phyloP scores from a whole-genome alignment of 2,888 invertebrate genomes.

The Adelognathus sp. region DNA sequence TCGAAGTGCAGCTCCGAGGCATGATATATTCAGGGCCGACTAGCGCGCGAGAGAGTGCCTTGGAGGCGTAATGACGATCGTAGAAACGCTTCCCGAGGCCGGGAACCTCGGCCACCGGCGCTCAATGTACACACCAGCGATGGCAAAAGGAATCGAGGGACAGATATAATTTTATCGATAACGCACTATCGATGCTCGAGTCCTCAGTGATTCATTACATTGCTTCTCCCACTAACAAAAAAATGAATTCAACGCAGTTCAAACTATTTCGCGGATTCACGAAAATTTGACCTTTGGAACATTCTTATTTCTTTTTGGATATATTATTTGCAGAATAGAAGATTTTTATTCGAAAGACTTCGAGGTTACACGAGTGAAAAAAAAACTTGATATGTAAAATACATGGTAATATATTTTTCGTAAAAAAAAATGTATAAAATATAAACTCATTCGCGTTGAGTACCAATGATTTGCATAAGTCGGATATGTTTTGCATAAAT shows the following conservation, averaged over 20 bases:
- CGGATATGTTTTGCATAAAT: neutral
- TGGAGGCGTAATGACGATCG: conserved; percentile 78
- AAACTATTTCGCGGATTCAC: no score
- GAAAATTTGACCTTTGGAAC: no score
- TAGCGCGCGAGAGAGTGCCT: conserved; percentile 73
- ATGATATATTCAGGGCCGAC: conserved; percentile 74
- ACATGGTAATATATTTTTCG: neutral
- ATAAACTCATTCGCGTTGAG: no score
- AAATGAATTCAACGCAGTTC: neutral
- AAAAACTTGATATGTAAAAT: neutral
- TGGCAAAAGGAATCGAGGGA: conserved; percentile 30
- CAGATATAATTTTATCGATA: conserved; percentile 45
- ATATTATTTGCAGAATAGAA: no score
- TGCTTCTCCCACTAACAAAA: neutral
- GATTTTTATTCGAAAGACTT: no score
- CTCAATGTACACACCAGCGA: neutral
- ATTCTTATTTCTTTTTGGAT: no score
- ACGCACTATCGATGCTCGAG: neutral
- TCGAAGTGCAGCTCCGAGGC: conserved; percentile 41
- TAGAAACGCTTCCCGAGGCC: conserved; percentile 76
- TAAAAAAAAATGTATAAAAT: neutral
- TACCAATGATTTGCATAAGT: neutral
- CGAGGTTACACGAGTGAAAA: neutral
- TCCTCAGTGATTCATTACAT: neutral
- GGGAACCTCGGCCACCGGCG: conserved; percentile 57